Percentiles rank a stretch among this genome's conserved stretches.
These are phyloP conservation scores for Ceratina calcarata DNA, from an alignment of 1,140 invertebrate species.

Conservation along the genomic window DNA sequence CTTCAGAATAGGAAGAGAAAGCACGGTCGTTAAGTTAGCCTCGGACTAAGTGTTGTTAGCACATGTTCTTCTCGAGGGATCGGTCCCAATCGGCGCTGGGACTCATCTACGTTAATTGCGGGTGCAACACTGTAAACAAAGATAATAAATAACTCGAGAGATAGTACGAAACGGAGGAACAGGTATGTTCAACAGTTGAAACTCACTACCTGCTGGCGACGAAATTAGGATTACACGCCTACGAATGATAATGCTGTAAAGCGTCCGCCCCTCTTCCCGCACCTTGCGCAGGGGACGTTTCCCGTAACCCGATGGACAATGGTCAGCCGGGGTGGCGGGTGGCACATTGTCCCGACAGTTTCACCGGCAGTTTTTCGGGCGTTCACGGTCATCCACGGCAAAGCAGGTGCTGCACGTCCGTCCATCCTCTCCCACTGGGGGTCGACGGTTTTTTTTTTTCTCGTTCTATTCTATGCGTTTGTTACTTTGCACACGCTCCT, in stretches of 20 bases:
- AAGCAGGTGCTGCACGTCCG: conserved; percentile 47
- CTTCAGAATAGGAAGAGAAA: not conserved
- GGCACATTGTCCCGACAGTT: conserved; percentile 68
- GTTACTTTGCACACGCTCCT: not conserved
- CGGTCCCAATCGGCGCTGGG: conserved; percentile 9
- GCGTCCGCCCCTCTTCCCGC: conserved; percentile 43
- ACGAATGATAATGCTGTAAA: conserved; percentile 61
- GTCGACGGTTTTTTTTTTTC: conserved; percentile 12
- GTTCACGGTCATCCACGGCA: conserved; percentile 15
- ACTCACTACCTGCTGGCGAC: not conserved
- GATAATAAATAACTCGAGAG: conserved; percentile 38
- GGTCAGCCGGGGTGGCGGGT: conserved; percentile 69
- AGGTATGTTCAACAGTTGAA: not conserved
- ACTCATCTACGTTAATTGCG: conserved; percentile 44
- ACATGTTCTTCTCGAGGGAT: conserved; percentile 29
- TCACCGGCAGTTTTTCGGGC: conserved; percentile 31
- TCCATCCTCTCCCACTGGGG: conserved; percentile 27
- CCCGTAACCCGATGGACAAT: conserved; percentile 59
- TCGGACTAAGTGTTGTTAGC: not conserved
- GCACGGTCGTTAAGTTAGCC: not conserved
- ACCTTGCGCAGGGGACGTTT: conserved; percentile 19
- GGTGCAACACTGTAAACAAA: conserved; percentile 37
- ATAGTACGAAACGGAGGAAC: not conserved
- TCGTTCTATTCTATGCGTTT: conserved; percentile 3
- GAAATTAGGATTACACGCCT: conserved; percentile 67